Evolutionary conservation across 2,888 invertebrate species (phyloP), one percentile per base, ranked within the genome.

Genomic region (Chrysotoxum bicinctum): DNA sequence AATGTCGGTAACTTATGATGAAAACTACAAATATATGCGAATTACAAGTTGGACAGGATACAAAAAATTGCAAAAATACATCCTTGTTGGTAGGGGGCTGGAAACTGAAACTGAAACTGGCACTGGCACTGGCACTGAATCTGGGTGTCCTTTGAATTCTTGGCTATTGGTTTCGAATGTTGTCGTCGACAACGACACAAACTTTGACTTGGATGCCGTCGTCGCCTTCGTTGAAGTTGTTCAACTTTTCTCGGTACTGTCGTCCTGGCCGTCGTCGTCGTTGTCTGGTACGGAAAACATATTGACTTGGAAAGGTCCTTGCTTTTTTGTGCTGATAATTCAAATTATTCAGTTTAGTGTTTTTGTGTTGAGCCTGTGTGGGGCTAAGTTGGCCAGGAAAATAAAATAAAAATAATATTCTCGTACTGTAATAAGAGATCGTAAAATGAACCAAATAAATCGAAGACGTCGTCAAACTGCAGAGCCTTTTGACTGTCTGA

Each of bases 401-500:
- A 64, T 74, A 62, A 60, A 40, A 43, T 52, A 72, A 50, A 10
- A 50, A 52, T n/a, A 30, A 40, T 58, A 45, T 79, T 64, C 75
- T 62, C 30, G 32, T 72, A 56, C 21, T 60, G 89, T 88, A 88
- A 89, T 88, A 89, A 89, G 89, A 88, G 35, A 62, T 74, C 74
- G 23, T 87, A 88, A 74, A 73, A 90, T 90, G 90, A 89, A 88
- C 82, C 89, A 88, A 87, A 88, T 89, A 82, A 90, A 89, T 87
- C 89, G 90, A 79, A 89, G 89, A 87, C 90, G 91, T 74, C 90
- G 90, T 87, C 92, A 91, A 87, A 87, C 90, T 87, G 90, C 89
- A 87, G 91, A 91, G 88, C 89, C 90, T 48, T 92, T 91, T 85
- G 89, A 90, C 82, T 92, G 92, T 87, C 88, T 91, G 83, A 89